phyloP scores from a whole-genome alignment of 2,797 vertebrate genomes.

The Oophaga sylvatica region DNA sequence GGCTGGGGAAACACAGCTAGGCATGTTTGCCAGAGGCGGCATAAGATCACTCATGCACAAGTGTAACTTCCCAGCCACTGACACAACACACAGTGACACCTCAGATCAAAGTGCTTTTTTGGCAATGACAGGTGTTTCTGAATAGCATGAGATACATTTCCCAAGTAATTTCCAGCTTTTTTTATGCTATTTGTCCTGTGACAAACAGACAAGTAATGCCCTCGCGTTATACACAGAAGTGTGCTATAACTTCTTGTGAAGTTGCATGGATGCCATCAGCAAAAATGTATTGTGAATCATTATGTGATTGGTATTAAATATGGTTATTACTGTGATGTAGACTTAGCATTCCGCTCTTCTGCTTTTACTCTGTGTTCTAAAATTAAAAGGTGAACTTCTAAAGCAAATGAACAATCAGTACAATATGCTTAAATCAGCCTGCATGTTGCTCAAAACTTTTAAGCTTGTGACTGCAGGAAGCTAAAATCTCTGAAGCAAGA shows the following conservation, averaged over 20 bases:
- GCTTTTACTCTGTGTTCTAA: background rate
- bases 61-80: constrained; percentile 8
- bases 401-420: constrained; percentile 10
- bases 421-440: background rate
- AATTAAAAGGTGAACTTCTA: background rate
- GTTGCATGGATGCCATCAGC: constrained; percentile 40
- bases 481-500: background rate
- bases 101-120: constrained; percentile 42
- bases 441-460: background rate
- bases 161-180: constrained; percentile 19
- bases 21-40: constrained; percentile 49
- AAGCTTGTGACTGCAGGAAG: background rate
- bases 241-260: constrained; percentile 17
- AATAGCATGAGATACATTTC: constrained; percentile 28
- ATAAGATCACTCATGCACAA: constrained; percentile 11
- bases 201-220: background rate
- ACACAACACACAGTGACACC: constrained; percentile 23
- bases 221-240: background rate
- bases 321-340: constrained; percentile 20
- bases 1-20: constrained; percentile 24
- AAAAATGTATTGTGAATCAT: background rate
- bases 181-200: constrained; percentile 32
- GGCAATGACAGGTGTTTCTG: constrained; percentile 33
- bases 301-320: background rate
- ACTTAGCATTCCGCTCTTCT: background rate